Evolutionary conservation across 2,888 invertebrate species (phyloP).

Genomic region (Danaus chrysippus): DNA sequence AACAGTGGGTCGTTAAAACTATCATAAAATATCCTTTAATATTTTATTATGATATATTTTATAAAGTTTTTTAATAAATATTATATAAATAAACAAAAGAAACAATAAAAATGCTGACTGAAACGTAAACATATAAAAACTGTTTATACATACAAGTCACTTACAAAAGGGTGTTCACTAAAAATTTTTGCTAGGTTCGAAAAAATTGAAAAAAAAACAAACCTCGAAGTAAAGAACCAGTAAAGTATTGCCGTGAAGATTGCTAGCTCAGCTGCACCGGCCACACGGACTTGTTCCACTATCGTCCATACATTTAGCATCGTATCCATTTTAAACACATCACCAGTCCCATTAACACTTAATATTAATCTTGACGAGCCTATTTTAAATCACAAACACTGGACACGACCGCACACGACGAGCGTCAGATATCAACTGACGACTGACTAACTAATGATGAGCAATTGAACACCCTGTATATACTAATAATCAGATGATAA

Average conservation of each 20-base stretch:
- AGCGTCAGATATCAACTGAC: background rate
- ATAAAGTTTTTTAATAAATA: no score
- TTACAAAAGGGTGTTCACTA: no score
- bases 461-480: background rate
- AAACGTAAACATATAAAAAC: no score
- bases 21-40: no score
- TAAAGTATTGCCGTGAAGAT: slow-evolving; percentile 80
- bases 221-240: slow-evolving; percentile 82
- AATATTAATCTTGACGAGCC: slow-evolving; percentile 45
- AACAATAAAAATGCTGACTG: no score
- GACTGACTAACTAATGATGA: background rate
- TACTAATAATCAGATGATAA: background rate
- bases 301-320: slow-evolving; percentile 72
- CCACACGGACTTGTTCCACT: slow-evolving; percentile 72
- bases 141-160: no score
- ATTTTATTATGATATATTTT: no score
- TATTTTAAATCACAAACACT: slow-evolving; percentile 38
- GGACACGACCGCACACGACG: background rate
- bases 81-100: no score
- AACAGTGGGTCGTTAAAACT: no score
- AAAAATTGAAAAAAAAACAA: slow-evolving; percentile 37
- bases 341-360: slow-evolving; percentile 56
- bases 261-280: slow-evolving; percentile 80
- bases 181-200: no score
- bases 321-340: slow-evolving; percentile 71